phyloP scores from a whole-genome alignment of 2,113 vertebrate species.

The Symphodus melops region DNA sequence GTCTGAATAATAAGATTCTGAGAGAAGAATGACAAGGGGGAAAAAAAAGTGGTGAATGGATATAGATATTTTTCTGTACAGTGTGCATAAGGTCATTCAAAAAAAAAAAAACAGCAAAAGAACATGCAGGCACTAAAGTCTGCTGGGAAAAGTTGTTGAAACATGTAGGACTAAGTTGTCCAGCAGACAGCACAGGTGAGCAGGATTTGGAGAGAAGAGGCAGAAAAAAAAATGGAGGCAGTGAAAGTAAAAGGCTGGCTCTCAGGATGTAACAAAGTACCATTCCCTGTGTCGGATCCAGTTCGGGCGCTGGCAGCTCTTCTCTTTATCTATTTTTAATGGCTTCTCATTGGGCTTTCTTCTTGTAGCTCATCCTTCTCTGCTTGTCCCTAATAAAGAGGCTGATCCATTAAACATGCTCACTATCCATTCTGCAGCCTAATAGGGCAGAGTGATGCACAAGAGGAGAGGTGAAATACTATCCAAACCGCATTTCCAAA shows the following conservation, averaged over 20 bases:
- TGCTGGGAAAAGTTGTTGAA: neutral
- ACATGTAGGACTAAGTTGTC: slow-evolving; percentile 9
- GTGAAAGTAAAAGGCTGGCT: slow-evolving; percentile 51
- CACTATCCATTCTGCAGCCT: slow-evolving; percentile 49
- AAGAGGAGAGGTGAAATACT: slow-evolving; percentile 46
- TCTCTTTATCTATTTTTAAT: slow-evolving; percentile 78
- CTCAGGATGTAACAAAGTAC: slow-evolving; percentile 43
- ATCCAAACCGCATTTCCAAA: slow-evolving; percentile 58
- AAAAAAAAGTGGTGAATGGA: neutral
- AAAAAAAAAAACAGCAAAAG: neutral
- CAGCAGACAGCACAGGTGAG: slow-evolving; percentile 25
- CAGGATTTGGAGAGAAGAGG: slow-evolving; percentile 9
- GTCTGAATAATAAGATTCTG: slow-evolving; percentile 3
- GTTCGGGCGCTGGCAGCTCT: slow-evolving; percentile 63
- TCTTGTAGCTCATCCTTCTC: slow-evolving; percentile 75
- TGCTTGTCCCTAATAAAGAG: slow-evolving; percentile 69
- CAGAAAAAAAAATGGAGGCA: neutral
- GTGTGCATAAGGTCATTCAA: neutral
- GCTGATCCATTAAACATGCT: slow-evolving; percentile 76
- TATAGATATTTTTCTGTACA: neutral
- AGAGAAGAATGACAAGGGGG: neutral
- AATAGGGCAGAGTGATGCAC: slow-evolving; percentile 49
- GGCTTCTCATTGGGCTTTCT: slow-evolving; percentile 71
- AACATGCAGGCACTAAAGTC: too few relatives aligned
- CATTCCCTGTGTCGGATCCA: slow-evolving; percentile 56